These are phyloP conservation scores for Catamblyrhynchus diadema DNA, from an alignment of 2,797 vertebrate species.

Conservation along the genomic window DNA sequence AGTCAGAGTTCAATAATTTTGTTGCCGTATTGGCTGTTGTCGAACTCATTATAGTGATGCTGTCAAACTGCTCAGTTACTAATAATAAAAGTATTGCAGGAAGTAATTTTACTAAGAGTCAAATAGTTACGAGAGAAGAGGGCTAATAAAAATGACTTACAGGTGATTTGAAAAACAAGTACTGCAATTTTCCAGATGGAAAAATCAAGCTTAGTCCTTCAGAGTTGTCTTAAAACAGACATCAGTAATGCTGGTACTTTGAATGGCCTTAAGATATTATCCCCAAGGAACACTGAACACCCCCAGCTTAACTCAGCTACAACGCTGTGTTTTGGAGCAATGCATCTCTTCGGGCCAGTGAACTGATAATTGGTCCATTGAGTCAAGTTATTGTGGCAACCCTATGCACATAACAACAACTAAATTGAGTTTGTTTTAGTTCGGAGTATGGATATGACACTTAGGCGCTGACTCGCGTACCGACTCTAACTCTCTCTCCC, in stretches of 20 bases:
- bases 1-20: conserved; percentile 6
- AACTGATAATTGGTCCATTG: not conserved
- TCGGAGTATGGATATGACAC: conserved; percentile 29
- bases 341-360: not conserved
- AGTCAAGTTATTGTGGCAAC: conserved; percentile 90
- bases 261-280: not conserved
- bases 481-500: conserved; percentile 64
- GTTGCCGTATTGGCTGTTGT: not conserved
- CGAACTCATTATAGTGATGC: not conserved
- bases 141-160: not conserved
- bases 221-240: not conserved
- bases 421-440: conserved; percentile 83
- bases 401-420: conserved; percentile 91
- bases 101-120: conserved; percentile 41
- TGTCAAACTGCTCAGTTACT: conserved; percentile 23
- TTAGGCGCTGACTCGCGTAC: not conserved
- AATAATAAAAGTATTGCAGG: conserved; percentile 12
- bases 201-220: not conserved
- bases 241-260: not conserved
- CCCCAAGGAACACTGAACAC: not conserved
- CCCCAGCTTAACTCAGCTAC: not conserved
- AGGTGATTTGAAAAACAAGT: not conserved
- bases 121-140: not conserved
- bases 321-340: not conserved
- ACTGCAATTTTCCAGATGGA: not conserved